phyloP scores from a whole-genome alignment of 2,888 invertebrate genomes.

The Allacma fusca region DNA sequence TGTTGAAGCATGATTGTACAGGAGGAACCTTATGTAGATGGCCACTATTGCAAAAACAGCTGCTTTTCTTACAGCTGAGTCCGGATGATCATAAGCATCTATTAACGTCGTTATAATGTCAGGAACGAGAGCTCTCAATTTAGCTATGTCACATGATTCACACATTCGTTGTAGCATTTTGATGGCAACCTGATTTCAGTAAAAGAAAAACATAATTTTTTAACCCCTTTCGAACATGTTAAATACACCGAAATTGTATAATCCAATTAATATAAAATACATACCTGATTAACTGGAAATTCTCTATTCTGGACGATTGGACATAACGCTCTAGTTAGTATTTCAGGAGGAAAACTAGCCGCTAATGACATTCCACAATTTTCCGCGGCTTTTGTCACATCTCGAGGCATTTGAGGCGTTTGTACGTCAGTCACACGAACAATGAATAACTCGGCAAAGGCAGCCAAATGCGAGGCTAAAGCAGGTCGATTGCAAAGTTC shows the following conservation, averaged over 20 bases:
- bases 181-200: slow-evolving; percentile 57
- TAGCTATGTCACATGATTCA: slow-evolving; percentile 57
- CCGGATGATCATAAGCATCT: slow-evolving; percentile 87
- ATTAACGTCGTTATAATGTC: slow-evolving; percentile 59
- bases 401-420: slow-evolving; percentile 58
- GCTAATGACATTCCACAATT: slow-evolving; percentile 81
- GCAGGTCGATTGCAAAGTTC: slow-evolving; percentile 57
- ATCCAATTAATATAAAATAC: background rate
- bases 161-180: slow-evolving; percentile 61
- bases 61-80: slow-evolving; percentile 93
- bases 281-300: slow-evolving; percentile 82
- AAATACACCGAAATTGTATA: too few relatives aligned
- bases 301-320: slow-evolving; percentile 89
- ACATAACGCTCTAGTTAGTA: slow-evolving; percentile 77
- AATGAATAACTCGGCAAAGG: slow-evolving; percentile 60
- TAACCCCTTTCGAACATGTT: too few relatives aligned
- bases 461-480: slow-evolving; percentile 54
- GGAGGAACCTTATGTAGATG: slow-evolving; percentile 75
- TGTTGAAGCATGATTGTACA: too few relatives aligned
- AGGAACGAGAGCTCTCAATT: slow-evolving; percentile 56
- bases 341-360: slow-evolving; percentile 79
- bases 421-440: slow-evolving; percentile 61
- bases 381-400: slow-evolving; percentile 74
- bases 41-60: slow-evolving; percentile 98
- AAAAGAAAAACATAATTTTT: background rate